Base-by-base conservation (phyloP, 2,888 invertebrate genomes). In the Dendrolimus pini region DNA sequence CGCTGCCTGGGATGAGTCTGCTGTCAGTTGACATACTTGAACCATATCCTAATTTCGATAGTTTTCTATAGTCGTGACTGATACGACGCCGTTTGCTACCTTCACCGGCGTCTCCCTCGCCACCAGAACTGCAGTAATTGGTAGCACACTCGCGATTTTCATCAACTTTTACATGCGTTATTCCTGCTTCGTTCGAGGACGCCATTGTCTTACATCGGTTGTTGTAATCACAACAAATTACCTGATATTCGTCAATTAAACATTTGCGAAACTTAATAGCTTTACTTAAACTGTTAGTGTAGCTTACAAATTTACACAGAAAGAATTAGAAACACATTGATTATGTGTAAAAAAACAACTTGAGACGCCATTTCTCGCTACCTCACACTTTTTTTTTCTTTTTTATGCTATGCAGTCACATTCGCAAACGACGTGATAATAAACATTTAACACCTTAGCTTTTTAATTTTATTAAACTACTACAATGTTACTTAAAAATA, bases 341-440 rank as follows among this genome's bases (percentile, higher is more conserved):
- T 79, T 77, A 47, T 10, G 74, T 67, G 77, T 80, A 77, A 85
- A 86, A 90, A 90, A 88, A 89, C 89, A 90, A 89, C 83, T 82
- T 84, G 83, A 86, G 90, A 89, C 90, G 90, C 90, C 90, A 90
- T 90, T 90, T 89, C 75, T 80, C 66, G 80, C 81, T 81, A 79
- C 79, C 78, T 82, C 76, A 72, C 72, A 82, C 77, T 83, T 81
- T 82, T 73, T 67, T 69, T 75, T 70, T 71, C 69, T 77, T 77
- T 72, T 77, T 75, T 73, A 63, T 67, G 69, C 70, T 59, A 63
- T 67, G 47, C 47, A 47, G 9, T 9, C 47, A 47, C 47, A 10
- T 9, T 47, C 47, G 12, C 47, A 47, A 12, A 47, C 47, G 47
- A 47, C 47, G 47, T 47, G 30, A 30, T 30, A 30, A 30, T 3